Evolutionary conservation across 2,888 invertebrate genomes (phyloP).

Genomic region (Nemurella pictetii): DNA sequence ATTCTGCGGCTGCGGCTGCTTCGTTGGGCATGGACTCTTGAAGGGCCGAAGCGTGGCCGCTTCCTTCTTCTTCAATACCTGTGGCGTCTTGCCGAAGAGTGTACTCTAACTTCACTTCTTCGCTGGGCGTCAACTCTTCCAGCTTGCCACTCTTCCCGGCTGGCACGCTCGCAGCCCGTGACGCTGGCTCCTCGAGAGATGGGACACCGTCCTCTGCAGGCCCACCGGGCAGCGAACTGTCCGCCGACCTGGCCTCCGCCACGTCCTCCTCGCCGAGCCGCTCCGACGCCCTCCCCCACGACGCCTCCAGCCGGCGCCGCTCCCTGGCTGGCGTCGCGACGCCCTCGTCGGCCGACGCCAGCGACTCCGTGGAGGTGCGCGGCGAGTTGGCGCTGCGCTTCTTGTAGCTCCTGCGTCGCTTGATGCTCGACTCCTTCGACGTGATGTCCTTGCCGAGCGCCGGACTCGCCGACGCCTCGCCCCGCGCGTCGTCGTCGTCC

Average conservation of each 20-base stretch:
- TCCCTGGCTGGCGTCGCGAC: background rate
- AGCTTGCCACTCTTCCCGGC: too few species aligned
- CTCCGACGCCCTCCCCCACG: background rate
- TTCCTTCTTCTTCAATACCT: too few species aligned
- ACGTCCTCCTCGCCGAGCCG: background rate
- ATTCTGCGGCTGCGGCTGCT: too few species aligned
- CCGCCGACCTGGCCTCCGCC: background rate
- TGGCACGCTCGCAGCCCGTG: too few species aligned
- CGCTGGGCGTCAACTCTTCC: too few species aligned
- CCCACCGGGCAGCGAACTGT: too few species aligned
- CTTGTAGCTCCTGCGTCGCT: constrained; percentile 37
- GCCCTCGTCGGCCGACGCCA: background rate
- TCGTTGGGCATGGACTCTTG: too few species aligned
- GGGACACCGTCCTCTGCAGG: too few species aligned
- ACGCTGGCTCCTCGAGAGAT: too few species aligned
- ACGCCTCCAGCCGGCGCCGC: background rate
- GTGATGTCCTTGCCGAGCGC: constrained; percentile 36
- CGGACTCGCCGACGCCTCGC: constrained; percentile 4
- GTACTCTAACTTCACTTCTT: too few species aligned
- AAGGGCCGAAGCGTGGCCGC: too few species aligned
- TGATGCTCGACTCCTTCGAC: constrained; percentile 36
- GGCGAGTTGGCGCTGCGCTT: constrained; percentile 27
- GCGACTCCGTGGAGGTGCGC: background rate
- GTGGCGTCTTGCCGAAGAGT: too few species aligned
- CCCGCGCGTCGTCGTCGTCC: background rate